Evolutionary conservation across 2,797 vertebrate genomes (phyloP), one percentile per base, ranked within the genome.

Genomic region (Hephaestus fuliginosus): DNA sequence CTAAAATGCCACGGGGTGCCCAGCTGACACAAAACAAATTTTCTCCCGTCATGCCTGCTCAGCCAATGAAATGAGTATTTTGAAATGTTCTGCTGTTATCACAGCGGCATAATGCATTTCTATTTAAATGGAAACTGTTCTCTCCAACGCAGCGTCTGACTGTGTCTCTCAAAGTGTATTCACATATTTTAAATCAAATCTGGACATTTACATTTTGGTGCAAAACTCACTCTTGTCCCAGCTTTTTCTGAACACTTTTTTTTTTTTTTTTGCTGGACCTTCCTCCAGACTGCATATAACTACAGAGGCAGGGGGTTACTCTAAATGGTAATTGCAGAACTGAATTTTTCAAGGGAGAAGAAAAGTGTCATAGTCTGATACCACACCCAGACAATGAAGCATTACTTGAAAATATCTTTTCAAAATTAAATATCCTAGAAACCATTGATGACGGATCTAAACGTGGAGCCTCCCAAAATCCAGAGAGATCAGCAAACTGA

Each of bases 1-100:
- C 56, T 65, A 67, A 86, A 86, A 83, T 78, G 74, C 86, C 86
- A 79, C 72, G 4, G 80, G 82, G 83, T 64, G 76, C 79, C 64
- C 70, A 63, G 46, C 69, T 74, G 76, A 80, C 81, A 78, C 77
- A 82, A 87, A 91, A 88, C 56, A 53, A 57, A 85, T 78, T 70
- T 78, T 62, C 78, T 71, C 43, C 61, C 8, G 46, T 84, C 66
- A 78, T 68, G 80, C 77, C 63, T 58, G 70, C 62, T 69, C 76
- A 86, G 51, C 57, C 71, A 82, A 71, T 78, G 73, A 87, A 89
- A 91, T 89, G 1, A 87, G 51, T 74, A 39, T 82, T 88, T 28
- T 9, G 20, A 79, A 83, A 82, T 71, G 72, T 86, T 89, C 68
- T 74, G 56, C 58, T 58, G 56, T 69, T 44, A 48, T 84, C 68